These are phyloP conservation scores for Aphyosemion australe DNA, from an alignment of 2,113 vertebrate genomes.

Conservation along the genomic window DNA sequence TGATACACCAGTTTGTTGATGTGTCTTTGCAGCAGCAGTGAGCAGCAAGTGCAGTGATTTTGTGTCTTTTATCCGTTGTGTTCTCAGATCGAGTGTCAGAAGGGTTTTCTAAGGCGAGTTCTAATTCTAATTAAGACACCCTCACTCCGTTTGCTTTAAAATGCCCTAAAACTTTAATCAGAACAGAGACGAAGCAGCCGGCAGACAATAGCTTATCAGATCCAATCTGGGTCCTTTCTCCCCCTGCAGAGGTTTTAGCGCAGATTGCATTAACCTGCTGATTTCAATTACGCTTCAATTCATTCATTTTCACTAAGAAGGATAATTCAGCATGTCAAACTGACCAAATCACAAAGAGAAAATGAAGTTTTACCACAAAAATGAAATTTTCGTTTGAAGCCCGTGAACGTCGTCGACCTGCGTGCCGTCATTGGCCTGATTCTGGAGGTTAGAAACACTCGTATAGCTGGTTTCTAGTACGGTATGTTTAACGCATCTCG, in stretches of 20 bases:
- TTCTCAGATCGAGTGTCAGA: background rate
- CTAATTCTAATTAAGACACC: constrained; percentile 28
- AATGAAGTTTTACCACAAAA: background rate
- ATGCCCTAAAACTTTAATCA: constrained; percentile 15
- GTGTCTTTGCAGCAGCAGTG: background rate
- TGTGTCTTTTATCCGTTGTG: constrained; percentile 1
- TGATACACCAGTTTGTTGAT: constrained; percentile 17
- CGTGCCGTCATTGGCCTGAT: constrained; percentile 6
- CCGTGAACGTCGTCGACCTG: constrained; percentile 4
- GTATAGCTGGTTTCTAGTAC: constrained; percentile 19
- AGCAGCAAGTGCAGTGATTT: constrained; percentile 1
- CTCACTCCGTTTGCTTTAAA: constrained; percentile 33
- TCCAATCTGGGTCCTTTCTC: constrained; percentile 18
- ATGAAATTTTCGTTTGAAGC: constrained; percentile 13
- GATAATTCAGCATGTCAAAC: background rate
- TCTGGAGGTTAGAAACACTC: constrained; percentile 11
- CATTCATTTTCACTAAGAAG: background rate
- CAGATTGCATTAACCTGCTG: background rate
- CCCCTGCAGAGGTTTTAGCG: constrained; percentile 1
- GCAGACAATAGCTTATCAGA: constrained; percentile 24
- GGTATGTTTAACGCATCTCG: constrained; percentile 37
- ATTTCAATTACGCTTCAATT: constrained; percentile 1
- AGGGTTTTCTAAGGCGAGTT: constrained; percentile 25
- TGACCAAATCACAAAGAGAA: constrained; percentile 14
- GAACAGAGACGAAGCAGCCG: constrained; percentile 17